Evolutionary conservation across 92 coral and sea anemone species (phyloP).

Genomic region (Phenganax marumi): DNA sequence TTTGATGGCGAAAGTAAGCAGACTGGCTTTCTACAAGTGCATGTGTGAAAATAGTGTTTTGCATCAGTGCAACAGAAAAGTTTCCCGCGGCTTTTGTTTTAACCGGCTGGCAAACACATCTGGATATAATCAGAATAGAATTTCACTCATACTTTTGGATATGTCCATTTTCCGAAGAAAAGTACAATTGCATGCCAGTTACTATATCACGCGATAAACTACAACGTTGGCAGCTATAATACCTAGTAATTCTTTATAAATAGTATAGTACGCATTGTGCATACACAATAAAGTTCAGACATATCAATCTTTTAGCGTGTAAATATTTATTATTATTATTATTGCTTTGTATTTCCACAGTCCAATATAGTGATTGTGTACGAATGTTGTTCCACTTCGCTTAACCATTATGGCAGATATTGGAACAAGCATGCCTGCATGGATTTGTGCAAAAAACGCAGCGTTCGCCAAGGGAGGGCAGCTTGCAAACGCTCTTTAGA

Average conservation of each 20-base stretch:
- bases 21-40: neutral
- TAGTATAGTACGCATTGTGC: neutral
- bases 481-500: slow-evolving; percentile 17
- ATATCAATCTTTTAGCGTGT: neutral
- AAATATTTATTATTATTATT: slow-evolving; percentile 27
- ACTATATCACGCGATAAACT: too few species aligned
- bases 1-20: neutral
- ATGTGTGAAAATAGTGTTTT: neutral
- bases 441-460: slow-evolving; percentile 23
- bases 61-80: too few species aligned
- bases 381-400: neutral
- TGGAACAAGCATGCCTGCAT: neutral
- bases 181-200: too few species aligned
- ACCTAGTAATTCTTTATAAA: neutral
- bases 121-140: too few species aligned
- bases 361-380: slow-evolving; percentile 28
- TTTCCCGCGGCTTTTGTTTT: too few species aligned
- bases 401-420: neutral
- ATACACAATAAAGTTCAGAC: neutral
- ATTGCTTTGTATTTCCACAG: slow-evolving; percentile 14
- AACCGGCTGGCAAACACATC: too few species aligned
- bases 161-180: too few species aligned
- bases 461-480: slow-evolving; percentile 19
- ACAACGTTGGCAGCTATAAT: neutral
- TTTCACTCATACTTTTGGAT: too few species aligned